Evolutionary conservation across 2,797 vertebrate genomes (phyloP).

Genomic region (Aldrovandia affinis): DNA sequence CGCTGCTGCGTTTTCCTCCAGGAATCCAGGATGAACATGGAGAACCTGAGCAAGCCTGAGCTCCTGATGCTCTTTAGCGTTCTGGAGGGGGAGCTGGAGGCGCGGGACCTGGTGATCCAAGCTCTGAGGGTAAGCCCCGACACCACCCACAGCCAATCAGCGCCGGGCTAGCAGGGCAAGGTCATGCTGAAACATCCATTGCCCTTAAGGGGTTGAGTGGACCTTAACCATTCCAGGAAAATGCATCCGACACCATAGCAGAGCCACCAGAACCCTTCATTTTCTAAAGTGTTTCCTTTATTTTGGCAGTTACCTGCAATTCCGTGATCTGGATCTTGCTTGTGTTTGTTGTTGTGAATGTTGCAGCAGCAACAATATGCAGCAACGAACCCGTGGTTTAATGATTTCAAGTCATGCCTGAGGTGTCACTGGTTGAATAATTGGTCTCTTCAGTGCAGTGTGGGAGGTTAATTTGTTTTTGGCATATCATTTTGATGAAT

Average conservation of each 20-base stretch:
- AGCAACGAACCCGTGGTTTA: neutral
- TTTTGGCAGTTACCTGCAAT: too few relatives aligned
- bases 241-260: too few relatives aligned
- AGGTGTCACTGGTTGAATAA: neutral
- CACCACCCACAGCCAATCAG: neutral
- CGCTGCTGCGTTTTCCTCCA: conserved; percentile 54
- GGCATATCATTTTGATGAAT: too few relatives aligned
- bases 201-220: too few relatives aligned
- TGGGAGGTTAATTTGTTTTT: neutral
- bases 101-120: conserved; percentile 95
- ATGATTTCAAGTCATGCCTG: neutral
- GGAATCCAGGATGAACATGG: conserved; percentile 95
- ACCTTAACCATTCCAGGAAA: too few relatives aligned
- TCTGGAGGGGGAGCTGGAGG: conserved; percentile 95
- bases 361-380: neutral
- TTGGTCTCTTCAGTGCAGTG: neutral
- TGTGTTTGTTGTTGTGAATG: neutral
- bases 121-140: conserved; percentile 85
- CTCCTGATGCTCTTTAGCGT: conserved; percentile 95
- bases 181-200: neutral
- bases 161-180: neutral
- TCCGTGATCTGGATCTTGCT: neutral
- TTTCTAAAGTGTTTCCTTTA: too few relatives aligned
- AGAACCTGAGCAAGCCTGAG: conserved; percentile 95
- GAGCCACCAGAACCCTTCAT: too few relatives aligned